Percentiles rank a stretch among this genome's conserved stretches.
Evolutionary conservation across 2,113 vertebrate species (phyloP).

Genomic region (Eptesicus fuscus): DNA sequence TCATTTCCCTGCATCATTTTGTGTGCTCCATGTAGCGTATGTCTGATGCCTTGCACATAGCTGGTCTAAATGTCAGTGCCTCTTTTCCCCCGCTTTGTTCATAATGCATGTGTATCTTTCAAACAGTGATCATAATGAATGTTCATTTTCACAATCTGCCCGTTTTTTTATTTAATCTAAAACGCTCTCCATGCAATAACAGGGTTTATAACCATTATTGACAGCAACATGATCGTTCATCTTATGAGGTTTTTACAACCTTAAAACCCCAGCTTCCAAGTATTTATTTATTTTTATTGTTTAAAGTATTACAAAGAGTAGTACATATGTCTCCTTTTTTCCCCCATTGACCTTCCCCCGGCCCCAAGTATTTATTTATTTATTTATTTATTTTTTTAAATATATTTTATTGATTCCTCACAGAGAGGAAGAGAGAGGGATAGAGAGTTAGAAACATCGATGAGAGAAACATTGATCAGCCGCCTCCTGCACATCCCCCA

Average conservation of each 20-base stretch:
- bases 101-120: neutral
- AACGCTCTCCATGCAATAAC: neutral
- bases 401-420: too few relatives aligned
- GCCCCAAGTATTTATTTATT: neutral
- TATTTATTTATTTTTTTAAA: constrained; percentile 12
- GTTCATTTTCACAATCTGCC: neutral
- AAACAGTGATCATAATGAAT: too few relatives aligned
- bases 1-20: accelerated
- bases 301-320: too few relatives aligned
- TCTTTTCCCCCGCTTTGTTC: neutral
- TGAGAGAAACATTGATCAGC: too few relatives aligned
- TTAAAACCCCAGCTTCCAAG: neutral
- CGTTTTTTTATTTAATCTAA: neutral
- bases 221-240: neutral
- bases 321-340: too few relatives aligned
- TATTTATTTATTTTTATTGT: neutral
- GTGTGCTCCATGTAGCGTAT: accelerated
- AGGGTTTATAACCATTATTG: neutral
- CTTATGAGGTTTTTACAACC: neutral
- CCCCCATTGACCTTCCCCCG: too few relatives aligned
- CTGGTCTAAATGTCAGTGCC: neutral
- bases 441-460: too few relatives aligned
- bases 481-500: too few relatives aligned
- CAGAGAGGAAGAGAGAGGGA: too few relatives aligned
- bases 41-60: neutral